Base-by-base conservation (phyloP, 92 coral and sea anemone genomes). In the Zoanthus sansibaricus region DNA sequence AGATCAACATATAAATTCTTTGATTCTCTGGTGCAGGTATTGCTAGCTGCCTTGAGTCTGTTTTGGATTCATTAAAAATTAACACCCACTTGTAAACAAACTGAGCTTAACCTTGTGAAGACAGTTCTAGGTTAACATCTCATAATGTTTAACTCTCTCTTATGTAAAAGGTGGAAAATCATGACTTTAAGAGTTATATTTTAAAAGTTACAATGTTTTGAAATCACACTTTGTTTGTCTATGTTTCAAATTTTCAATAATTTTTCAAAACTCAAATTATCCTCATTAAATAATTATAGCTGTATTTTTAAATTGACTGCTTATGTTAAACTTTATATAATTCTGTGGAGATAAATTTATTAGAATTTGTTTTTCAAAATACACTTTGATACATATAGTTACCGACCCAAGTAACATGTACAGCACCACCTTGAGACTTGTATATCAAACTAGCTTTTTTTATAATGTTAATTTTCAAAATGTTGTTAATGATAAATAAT, bases 21-120 rank as follows among this genome's bases (percentile, higher is more conserved):
- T 33, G 42, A n/a, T 80, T 64, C 14, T 21, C 37, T 8, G 61
- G 16, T 62, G 66, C 46, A 45, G 66, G 66, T 80, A 66, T 10
- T 44, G 59, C 75, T 80, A 56, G 85, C 66, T 80, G 85, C 47
- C 62, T 66, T 80, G 85, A 66, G 54, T 80, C 51, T 66, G 61
- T 64, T 64, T 80, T 31, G 66, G 75, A 14, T 76, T 68, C 47
- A 64, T 80, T 10, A 80, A 80, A 64, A 62, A 80, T 80, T 80
- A 66, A 80, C 45, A n/a, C 9, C 14, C 49, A 80, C 10, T 66
- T 45, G 7, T 11, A 80, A 80, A 66, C 85, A 66, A 64, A 47
- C 74, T 17, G 52, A 66, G 75, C 46, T 15, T 62, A 25, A 16
- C 55, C 30, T 21, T 21, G 52, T 37, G 1, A 31, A 46, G 72